These are phyloP conservation scores for Philantomba maxwellii DNA, from an alignment of 2,113 vertebrate species.

Conservation along the genomic window DNA sequence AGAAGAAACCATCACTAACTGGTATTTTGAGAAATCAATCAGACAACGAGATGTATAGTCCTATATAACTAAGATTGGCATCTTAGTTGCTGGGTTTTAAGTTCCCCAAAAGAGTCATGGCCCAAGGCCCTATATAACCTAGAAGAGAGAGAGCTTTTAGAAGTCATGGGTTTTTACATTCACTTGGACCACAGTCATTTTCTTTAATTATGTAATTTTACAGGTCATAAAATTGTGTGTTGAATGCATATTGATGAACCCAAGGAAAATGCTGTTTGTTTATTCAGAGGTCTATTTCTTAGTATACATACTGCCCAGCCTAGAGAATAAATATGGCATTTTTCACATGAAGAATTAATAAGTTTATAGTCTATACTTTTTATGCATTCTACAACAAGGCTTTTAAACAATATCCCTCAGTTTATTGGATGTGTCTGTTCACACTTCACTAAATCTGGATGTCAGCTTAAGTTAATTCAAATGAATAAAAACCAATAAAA, in stretches of 20 bases:
- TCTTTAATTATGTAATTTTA: background rate
- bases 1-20: background rate
- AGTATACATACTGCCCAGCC: background rate
- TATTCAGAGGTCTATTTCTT: background rate
- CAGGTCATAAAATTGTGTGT: background rate
- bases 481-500: background rate
- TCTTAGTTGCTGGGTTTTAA: background rate
- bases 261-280: background rate
- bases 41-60: background rate
- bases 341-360: background rate
- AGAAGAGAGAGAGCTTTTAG: background rate
- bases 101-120: background rate
- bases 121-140: background rate
- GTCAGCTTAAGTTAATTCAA: background rate
- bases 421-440: background rate
- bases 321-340: background rate
- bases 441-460: background rate
- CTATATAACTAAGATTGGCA: background rate
- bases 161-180: background rate
- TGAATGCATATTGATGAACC: background rate
- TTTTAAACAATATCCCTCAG: background rate
- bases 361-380: background rate
- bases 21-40: background rate
- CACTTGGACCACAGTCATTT: background rate
- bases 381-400: background rate